Conservation (phyloP, 2,888 invertebrate genomes). For the Hydraecia micacea region DNA sequence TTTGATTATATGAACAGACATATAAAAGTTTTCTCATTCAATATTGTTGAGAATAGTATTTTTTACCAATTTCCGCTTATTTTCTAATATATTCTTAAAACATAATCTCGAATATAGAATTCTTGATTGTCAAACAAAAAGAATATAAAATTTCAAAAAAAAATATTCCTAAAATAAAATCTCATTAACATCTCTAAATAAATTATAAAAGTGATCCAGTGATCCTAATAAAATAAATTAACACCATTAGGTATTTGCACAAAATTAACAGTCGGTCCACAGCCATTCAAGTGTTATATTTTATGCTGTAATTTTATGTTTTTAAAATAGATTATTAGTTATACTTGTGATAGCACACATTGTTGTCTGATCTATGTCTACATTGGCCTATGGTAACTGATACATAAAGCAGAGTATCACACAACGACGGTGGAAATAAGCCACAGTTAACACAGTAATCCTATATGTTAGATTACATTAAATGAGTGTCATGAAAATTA, state of each 20-base stretch:
- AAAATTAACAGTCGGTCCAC: slow-evolving; percentile 70
- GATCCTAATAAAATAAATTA: slow-evolving; percentile 54
- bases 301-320: slow-evolving; percentile 17
- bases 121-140: slow-evolving; percentile 39
- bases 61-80: slow-evolving; percentile 38
- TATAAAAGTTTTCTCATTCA: slow-evolving; percentile 25
- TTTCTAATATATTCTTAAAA: slow-evolving; percentile 45
- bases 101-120: slow-evolving; percentile 52
- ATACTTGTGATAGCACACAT: slow-evolving; percentile 18
- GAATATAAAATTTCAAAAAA: slow-evolving; percentile 12
- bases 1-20: slow-evolving; percentile 35
- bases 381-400: slow-evolving; percentile 51
- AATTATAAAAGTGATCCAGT: slow-evolving; percentile 37
- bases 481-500: slow-evolving; percentile 57
- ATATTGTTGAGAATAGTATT: slow-evolving; percentile 44
- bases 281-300: slow-evolving; percentile 66
- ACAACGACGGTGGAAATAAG: slow-evolving; percentile 30
- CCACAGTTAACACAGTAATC: slow-evolving; percentile 30
- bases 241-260: slow-evolving; percentile 42
- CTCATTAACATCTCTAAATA: slow-evolving; percentile 35
- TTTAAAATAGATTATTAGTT: neutral
- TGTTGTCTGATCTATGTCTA: slow-evolving; percentile 5
- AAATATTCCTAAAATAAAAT: slow-evolving; percentile 37
- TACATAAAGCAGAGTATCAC: slow-evolving; percentile 41
- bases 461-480: slow-evolving; percentile 23